Conservation (phyloP, 2,797 vertebrate species). For the Siniperca obscura region DNA sequence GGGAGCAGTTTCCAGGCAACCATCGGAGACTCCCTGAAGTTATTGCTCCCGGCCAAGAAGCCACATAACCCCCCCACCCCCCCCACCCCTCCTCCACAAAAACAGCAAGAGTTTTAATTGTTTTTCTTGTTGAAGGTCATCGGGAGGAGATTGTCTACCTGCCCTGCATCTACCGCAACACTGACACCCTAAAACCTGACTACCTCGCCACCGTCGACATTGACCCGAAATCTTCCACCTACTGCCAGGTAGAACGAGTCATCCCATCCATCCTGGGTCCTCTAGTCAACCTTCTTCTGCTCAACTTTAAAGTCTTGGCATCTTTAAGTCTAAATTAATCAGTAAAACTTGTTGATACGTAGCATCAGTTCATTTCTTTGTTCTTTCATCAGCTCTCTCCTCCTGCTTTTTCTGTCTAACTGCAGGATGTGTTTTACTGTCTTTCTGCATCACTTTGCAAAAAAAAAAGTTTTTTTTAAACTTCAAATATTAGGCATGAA, state of each 20-base stretch:
- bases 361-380: not conserved
- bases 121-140: conserved; percentile 81
- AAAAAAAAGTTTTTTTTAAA: too few relatives aligned
- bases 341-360: not conserved
- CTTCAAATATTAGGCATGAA: too few relatives aligned
- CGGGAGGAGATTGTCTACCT: conserved; percentile 92
- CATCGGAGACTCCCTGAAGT: too few relatives aligned
- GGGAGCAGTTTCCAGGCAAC: too few relatives aligned
- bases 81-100: too few relatives aligned
- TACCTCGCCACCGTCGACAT: conserved; percentile 95
- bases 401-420: not conserved
- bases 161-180: conserved; percentile 94
- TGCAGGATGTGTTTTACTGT: not conserved
- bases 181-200: conserved; percentile 87
- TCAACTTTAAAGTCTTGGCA: not conserved
- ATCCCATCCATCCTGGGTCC: not conserved
- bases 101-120: not conserved
- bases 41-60: too few relatives aligned
- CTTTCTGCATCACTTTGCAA: not conserved
- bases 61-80: too few relatives aligned
- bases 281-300: not conserved
- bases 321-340: not conserved
- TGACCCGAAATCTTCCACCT: conserved; percentile 87
- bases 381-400: not conserved
- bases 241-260: conserved; percentile 85